Percentiles rank a stretch among this genome's conserved stretches.
Evolutionary conservation across 1,140 invertebrate species (phyloP).

Genomic region (Drosophila arawakana): DNA sequence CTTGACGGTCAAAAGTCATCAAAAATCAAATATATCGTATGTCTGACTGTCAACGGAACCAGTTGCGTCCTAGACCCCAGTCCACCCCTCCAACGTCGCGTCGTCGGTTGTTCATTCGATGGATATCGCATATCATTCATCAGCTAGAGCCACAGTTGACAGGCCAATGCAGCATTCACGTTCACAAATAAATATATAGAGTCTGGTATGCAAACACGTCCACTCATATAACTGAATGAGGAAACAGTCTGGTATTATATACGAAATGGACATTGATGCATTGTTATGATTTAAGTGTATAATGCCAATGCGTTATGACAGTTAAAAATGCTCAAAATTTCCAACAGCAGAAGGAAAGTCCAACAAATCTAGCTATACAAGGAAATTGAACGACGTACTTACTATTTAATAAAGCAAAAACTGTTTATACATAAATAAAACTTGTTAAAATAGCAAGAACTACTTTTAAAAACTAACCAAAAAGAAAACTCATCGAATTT

Average conservation of each 20-base stretch:
- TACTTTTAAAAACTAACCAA: not conserved
- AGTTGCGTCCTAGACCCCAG: not conserved
- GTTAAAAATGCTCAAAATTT: conserved; percentile 6
- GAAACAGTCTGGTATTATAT: conserved; percentile 4
- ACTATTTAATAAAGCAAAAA: not conserved
- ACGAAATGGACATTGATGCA: conserved; percentile 19
- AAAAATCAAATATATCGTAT: conserved; percentile 12
- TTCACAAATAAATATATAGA: conserved; percentile 20
- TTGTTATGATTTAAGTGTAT: conserved; percentile 14
- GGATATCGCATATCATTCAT: conserved; percentile 32
- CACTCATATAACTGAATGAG: conserved; percentile 7
- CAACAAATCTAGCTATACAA: not conserved
- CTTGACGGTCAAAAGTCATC: conserved; percentile 1
- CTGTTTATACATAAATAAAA: too few species aligned
- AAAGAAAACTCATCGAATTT: conserved; percentile 80
- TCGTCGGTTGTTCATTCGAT: conserved; percentile 20
- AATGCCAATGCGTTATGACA: conserved; percentile 9
- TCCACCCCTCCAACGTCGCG: not conserved
- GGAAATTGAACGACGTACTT: too few species aligned
- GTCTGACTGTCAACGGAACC: conserved; percentile 11
- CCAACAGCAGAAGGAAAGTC: not conserved
- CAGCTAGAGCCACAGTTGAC: conserved; percentile 24
- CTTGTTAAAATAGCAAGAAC: not conserved
- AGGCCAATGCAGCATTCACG: conserved; percentile 3
- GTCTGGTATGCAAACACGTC: not conserved